Percentiles rank a stretch among this genome's conserved stretches.
Conservation (phyloP, 2,113 vertebrate species). For the Thamnaconus septentrionalis region DNA sequence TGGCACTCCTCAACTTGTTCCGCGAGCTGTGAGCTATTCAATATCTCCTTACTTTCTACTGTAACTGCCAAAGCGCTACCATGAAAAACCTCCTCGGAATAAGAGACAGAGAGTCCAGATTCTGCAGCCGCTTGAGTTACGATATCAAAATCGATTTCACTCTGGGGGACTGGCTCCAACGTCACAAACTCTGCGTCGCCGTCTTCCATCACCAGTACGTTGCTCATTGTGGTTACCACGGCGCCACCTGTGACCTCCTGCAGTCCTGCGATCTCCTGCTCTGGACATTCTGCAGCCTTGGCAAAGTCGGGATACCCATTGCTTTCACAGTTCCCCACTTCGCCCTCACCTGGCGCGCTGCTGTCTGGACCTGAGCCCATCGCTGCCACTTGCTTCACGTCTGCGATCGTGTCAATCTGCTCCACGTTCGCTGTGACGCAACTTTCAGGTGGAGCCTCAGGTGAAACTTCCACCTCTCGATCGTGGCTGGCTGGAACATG, state of each 20-base stretch:
- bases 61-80: slow-evolving; percentile 6
- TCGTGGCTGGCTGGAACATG: slow-evolving; percentile 25
- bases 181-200: slow-evolving; percentile 55
- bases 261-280: slow-evolving; percentile 20
- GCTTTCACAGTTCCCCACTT: slow-evolving; percentile 12
- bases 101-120: slow-evolving; percentile 50
- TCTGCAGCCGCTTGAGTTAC: slow-evolving; percentile 63
- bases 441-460: slow-evolving; percentile 8
- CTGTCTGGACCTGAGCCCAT: slow-evolving; percentile 44
- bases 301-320: slow-evolving; percentile 20
- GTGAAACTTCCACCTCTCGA: slow-evolving; percentile 8
- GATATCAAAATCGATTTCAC: slow-evolving; percentile 57
- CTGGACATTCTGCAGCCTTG: slow-evolving; percentile 21
- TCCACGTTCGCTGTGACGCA: slow-evolving; percentile 27
- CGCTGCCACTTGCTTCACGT: slow-evolving; percentile 34
- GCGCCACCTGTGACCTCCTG: slow-evolving; percentile 20
- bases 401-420: slow-evolving; percentile 14
- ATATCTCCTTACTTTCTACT: slow-evolving; percentile 13
- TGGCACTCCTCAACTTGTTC: slow-evolving; percentile 7
- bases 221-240: neutral
- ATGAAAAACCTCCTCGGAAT: slow-evolving; percentile 29
- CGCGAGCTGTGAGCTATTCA: slow-evolving; percentile 10
- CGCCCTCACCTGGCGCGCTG: slow-evolving; percentile 27
- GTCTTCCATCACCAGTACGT: slow-evolving; percentile 23
- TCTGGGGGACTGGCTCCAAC: slow-evolving; percentile 51